Evolutionary conservation across 1,140 invertebrate species (phyloP).

Genomic region (Cyphomyrmex costatus): DNA sequence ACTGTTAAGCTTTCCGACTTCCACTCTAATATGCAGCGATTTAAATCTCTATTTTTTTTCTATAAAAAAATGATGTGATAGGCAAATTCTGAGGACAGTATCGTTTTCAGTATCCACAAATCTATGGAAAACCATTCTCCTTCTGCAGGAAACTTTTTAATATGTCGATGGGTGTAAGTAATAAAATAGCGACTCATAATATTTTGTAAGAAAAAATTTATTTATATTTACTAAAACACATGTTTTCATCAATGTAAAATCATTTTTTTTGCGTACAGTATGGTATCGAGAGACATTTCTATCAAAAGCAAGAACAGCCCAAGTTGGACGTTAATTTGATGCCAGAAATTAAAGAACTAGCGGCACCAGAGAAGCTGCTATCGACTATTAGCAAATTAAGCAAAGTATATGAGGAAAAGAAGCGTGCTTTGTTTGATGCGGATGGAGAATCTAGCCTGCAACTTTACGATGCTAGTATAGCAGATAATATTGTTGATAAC

Average conservation of each 20-base stretch:
- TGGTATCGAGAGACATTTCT: conserved; percentile 79
- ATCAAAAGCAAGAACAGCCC: conserved; percentile 51
- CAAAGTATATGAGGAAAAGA: conserved; percentile 76
- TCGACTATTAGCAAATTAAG: conserved; percentile 74
- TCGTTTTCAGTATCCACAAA: no score
- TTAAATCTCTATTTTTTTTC: no score
- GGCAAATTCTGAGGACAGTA: no score
- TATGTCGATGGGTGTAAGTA: background rate
- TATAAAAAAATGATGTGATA: no score
- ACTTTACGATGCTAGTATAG: conserved; percentile 74
- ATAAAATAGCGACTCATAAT: background rate
- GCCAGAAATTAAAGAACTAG: conserved; percentile 71
- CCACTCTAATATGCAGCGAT: no score
- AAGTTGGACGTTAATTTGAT: conserved; percentile 61
- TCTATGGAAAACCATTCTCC: no score
- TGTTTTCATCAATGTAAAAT: background rate
- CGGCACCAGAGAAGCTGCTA: conserved; percentile 67
- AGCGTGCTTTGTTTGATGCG: conserved; percentile 43
- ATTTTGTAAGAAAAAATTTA: background rate
- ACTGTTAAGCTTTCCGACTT: no score
- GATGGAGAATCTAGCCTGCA: conserved; percentile 63
- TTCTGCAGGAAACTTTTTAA: no score
- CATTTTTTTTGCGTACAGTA: conserved; percentile 74
- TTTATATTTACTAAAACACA: background rate
- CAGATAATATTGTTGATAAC: conserved; percentile 70